These are phyloP conservation scores for Mactromeris polynyma DNA, from an alignment of 2,888 invertebrate genomes.

Conservation along the genomic window DNA sequence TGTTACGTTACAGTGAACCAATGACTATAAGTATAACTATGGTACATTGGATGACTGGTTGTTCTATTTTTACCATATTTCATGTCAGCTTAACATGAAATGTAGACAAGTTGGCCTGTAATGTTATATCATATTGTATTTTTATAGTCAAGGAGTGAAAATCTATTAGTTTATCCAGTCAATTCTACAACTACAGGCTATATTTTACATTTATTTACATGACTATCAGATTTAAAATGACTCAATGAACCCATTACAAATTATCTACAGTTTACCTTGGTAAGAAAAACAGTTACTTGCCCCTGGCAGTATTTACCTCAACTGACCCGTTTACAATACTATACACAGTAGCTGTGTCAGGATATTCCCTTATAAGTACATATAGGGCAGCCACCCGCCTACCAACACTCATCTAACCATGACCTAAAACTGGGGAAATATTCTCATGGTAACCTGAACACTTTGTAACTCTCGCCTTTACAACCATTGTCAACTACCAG, in stretches of 20 bases:
- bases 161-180: background rate
- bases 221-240: background rate
- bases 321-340: background rate
- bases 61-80: conserved; percentile 21
- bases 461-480: too few relatives aligned
- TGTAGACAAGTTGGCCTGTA: background rate
- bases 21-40: too few relatives aligned
- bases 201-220: background rate
- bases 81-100: conserved; percentile 1
- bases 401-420: too few relatives aligned
- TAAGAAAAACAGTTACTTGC: background rate
- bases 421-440: too few relatives aligned
- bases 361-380: background rate
- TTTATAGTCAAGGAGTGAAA: background rate
- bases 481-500: too few relatives aligned
- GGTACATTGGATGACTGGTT: background rate
- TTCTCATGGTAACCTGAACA: too few relatives aligned
- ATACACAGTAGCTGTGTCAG: background rate
- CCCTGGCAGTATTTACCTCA: background rate
- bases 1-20: background rate
- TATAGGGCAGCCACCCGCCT: too few relatives aligned
- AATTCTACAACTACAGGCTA: background rate
- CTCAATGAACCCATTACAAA: background rate
- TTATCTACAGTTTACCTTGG: background rate
- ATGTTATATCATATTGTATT: background rate